phyloP scores from a whole-genome alignment of 2,113 vertebrate genomes.

The Benthochromis sp. region DNA sequence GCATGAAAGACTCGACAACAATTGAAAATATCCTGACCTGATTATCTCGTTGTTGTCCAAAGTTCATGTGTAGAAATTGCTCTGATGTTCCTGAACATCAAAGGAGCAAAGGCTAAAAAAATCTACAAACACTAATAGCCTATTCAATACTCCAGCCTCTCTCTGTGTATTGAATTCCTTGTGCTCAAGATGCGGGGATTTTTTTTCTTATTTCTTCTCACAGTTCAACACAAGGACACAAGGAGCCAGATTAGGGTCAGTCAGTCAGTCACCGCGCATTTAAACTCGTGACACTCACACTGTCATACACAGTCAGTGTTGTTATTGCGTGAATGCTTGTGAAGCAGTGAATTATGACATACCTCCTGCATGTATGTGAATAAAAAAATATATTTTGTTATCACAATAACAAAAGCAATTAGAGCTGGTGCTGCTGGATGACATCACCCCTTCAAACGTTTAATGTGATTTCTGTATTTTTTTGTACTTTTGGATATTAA shows the following conservation, averaged over 20 bases:
- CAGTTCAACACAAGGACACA: not conserved
- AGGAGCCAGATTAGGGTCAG: not conserved
- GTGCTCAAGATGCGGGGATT: not conserved
- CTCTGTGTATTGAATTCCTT: not conserved
- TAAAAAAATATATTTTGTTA: not conserved
- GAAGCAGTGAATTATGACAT: not conserved
- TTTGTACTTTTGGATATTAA: not conserved
- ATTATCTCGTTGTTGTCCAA: not conserved
- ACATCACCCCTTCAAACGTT: not conserved
- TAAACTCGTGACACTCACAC: not conserved
- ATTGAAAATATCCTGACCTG: not conserved
- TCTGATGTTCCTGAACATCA: not conserved
- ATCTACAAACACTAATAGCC: not conserved
- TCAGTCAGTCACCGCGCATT: accelerated
- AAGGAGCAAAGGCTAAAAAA: not conserved
- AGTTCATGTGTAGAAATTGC: not conserved
- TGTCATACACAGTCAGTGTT: not conserved
- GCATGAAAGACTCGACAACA: not conserved
- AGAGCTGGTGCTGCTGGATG: not conserved
- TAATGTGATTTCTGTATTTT: accelerated
- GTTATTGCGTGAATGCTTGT: not conserved
- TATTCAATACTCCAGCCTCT: not conserved
- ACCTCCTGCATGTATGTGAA: not conserved
- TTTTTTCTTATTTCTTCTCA: not conserved
- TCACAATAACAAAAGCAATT: not conserved